Conservation (phyloP, 2,113 vertebrate species). For the Rhadina sibilatrix region DNA sequence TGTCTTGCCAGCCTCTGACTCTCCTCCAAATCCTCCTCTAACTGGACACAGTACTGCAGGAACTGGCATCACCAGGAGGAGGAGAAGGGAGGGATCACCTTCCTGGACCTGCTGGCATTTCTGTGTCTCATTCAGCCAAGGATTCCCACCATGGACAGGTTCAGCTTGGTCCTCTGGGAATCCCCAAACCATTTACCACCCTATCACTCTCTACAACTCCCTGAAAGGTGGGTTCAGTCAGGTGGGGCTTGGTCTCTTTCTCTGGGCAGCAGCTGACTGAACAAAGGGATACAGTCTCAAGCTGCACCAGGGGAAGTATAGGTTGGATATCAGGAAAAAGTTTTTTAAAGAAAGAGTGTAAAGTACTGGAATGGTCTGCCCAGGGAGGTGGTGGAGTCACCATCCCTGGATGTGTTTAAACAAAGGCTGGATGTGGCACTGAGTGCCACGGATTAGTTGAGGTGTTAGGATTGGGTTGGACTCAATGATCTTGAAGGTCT, state of each 20-base stretch:
- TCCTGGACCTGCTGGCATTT: background rate
- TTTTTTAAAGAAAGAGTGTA: background rate
- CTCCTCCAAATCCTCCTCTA: background rate
- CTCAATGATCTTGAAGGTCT: background rate
- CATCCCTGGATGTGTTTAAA: background rate
- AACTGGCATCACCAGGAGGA: background rate
- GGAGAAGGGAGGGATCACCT: background rate
- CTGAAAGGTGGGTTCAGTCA: background rate
- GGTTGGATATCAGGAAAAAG: background rate
- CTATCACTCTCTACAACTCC: background rate
- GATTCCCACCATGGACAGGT: rapidly evolving
- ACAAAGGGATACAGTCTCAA: background rate
- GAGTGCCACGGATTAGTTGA: background rate
- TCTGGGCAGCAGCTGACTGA: background rate
- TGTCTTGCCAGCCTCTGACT: background rate
- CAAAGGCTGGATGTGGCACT: background rate
- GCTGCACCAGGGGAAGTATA: background rate
- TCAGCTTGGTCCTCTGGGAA: background rate
- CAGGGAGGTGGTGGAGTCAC: background rate
- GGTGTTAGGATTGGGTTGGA: background rate
- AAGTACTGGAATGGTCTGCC: background rate
- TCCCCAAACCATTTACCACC: background rate
- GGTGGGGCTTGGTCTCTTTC: background rate
- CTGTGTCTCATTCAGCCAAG: background rate
- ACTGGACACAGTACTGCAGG: background rate